Base-by-base conservation (phyloP, 2,797 vertebrate genomes). In the Telmatherina bonti region DNA sequence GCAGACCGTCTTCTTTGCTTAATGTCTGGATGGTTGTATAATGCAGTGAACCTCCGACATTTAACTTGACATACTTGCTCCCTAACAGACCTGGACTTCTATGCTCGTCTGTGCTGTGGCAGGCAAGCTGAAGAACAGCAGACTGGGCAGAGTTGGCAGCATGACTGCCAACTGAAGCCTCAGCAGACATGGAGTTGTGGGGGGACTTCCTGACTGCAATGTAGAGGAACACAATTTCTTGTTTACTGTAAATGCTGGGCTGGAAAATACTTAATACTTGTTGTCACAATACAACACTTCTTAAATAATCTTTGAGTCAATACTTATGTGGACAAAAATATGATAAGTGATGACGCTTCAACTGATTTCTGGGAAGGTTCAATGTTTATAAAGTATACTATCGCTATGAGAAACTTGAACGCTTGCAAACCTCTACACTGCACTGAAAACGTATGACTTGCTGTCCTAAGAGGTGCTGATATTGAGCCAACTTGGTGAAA, bases 1-100 rank as follows among this genome's bases (percentile, higher is more conserved):
- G 90, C 86, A 96, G 84, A 72, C 95, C 95, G 82, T 96, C 96
- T 82, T 96, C 96, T 47, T 96, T 96, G 78, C 94, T 95, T 64
- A 96, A 92, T 1, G 96, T 97, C 87, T 96, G 96, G 78, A 96
- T 92, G 0, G 96, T 97, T 47, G 96, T 97, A 85, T 96, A 97
- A 92, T 97, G 95, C 77, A 97, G 91, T 0, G 95, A 95, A 69
- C 96, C 96, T 3, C 96, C 96, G 70, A 97, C 96, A 22, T 97
- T 97, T 68, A 97, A 89, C 86, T 97, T 97, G 85, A 97, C 93
- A 29, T 96, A 96, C 85, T 96, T 97, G 91, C 95, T 96, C 62
- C 95, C 95, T 13, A 93, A 81, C 69, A 96, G 90, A 70, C 91
- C 89, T 5, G 66, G 80, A 57, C 65, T 86, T 30, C 78, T 59